phyloP scores from a whole-genome alignment of 1,140 invertebrate genomes.

The Coenobita brevimanus region DNA sequence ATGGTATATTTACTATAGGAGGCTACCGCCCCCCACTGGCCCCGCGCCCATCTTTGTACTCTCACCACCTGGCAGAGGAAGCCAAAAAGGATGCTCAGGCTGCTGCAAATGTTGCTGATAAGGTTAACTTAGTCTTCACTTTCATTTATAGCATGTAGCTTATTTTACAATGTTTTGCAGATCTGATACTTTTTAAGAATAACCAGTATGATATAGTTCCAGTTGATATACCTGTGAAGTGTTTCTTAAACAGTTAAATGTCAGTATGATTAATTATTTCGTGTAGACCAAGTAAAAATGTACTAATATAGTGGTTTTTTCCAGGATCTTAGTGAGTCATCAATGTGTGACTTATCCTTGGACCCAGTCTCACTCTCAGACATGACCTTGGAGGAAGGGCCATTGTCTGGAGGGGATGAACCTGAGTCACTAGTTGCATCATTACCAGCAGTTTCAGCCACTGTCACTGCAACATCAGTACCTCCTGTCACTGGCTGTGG shows the following conservation, averaged over 20 bases:
- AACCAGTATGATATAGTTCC: too few relatives aligned
- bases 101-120: slow-evolving; percentile 49
- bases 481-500: too few relatives aligned
- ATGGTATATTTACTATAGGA: slow-evolving; percentile 20
- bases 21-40: slow-evolving; percentile 44
- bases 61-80: slow-evolving; percentile 45
- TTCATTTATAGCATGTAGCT: neutral
- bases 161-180: neutral
- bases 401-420: slow-evolving; percentile 35
- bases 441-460: neutral
- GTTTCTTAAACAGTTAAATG: too few relatives aligned
- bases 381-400: slow-evolving; percentile 60
- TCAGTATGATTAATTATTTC: too few relatives aligned
- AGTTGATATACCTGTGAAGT: too few relatives aligned
- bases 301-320: too few relatives aligned
- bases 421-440: slow-evolving; percentile 43
- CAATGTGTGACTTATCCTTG: slow-evolving; percentile 50
- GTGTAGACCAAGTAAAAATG: too few relatives aligned
- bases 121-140: neutral
- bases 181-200: too few relatives aligned
- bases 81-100: slow-evolving; percentile 55
- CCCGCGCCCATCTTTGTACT: slow-evolving; percentile 48
- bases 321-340: slow-evolving; percentile 59
- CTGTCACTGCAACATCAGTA: neutral
- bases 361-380: slow-evolving; percentile 60